A percentile compares a stretch with the other conserved stretches of the same genome.
phyloP scores from a whole-genome alignment of 2,797 vertebrate species.

The Acipenser oxyrinchus region DNA sequence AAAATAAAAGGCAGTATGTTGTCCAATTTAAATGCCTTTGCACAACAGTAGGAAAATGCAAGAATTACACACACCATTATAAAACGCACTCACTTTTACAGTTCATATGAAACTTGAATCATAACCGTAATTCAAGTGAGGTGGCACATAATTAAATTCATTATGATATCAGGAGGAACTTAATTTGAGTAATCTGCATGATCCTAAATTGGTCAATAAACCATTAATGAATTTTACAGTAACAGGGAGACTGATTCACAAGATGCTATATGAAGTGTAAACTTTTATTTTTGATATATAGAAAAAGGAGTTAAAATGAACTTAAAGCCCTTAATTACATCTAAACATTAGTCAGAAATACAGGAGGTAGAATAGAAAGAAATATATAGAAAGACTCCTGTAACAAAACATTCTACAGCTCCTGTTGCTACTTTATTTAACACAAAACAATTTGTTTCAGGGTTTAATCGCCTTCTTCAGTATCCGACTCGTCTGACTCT shows the following conservation, averaged over 20 bases:
- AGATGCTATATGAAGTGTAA: constrained; percentile 39
- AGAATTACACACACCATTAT: too few relatives aligned
- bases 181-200: constrained; percentile 12
- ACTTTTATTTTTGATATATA: constrained; percentile 47
- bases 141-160: constrained; percentile 9
- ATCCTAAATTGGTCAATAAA: constrained; percentile 10
- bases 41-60: too few relatives aligned
- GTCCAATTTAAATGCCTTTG: too few relatives aligned
- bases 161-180: constrained; percentile 19
- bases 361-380: constrained; percentile 78
- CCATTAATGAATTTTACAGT: constrained; percentile 26
- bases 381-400: constrained; percentile 60
- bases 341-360: constrained; percentile 70
- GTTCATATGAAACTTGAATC: constrained; percentile 13
- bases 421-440: constrained; percentile 69
- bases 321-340: constrained; percentile 72
- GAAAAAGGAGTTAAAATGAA: constrained; percentile 62
- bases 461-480: constrained; percentile 86
- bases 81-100: constrained; percentile 10
- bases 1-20: too few relatives aligned
- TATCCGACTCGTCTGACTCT: constrained; percentile 89
- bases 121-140: constrained; percentile 4
- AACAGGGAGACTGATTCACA: constrained; percentile 19
- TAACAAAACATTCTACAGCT: constrained; percentile 73
- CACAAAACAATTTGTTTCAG: constrained; percentile 40